Percentiles rank a stretch among this genome's conserved stretches.
Evolutionary conservation across 2,888 invertebrate genomes (phyloP).

Genomic region (Sminthurides aquaticus): DNA sequence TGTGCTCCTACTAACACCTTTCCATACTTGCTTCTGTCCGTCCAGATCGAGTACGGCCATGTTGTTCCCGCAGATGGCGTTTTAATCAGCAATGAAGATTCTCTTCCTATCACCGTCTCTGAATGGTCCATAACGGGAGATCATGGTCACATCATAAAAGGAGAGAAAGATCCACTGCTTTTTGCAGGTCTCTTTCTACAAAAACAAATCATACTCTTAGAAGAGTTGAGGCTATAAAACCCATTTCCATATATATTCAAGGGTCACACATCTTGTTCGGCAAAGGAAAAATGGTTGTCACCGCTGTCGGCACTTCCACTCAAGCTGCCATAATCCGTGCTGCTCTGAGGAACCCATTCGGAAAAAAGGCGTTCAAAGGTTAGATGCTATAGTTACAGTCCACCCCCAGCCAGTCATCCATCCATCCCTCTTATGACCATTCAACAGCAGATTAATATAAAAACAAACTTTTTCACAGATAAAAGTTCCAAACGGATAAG

Average conservation of each 20-base stretch:
- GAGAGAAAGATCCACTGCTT: slow-evolving; percentile 92
- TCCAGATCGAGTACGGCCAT: slow-evolving; percentile 89
- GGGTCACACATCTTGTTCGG: slow-evolving; percentile 99
- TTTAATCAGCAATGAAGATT: slow-evolving; percentile 94
- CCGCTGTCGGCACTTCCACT: slow-evolving; percentile 95
- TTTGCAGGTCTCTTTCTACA: slow-evolving; percentile 79
- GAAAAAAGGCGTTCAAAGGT: slow-evolving; percentile 73
- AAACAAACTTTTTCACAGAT: neutral
- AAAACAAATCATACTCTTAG: neutral
- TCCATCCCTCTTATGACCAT: too few species aligned
- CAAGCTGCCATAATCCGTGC: slow-evolving; percentile 99
- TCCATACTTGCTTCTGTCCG: too few species aligned
- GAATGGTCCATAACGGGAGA: slow-evolving; percentile 98
- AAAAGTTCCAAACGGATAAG: neutral
- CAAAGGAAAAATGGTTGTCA: slow-evolving; percentile 95
- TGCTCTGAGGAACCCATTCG: slow-evolving; percentile 93
- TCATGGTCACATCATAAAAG: slow-evolving; percentile 98
- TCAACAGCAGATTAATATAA: too few species aligned
- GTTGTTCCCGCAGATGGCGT: slow-evolving; percentile 95
- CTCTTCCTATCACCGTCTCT: slow-evolving; percentile 97
- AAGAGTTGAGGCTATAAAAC: too few species aligned
- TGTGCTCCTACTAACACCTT: too few species aligned
- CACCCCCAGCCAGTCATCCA: too few species aligned
- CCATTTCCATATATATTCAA: slow-evolving; percentile 43
- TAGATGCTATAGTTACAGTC: slow-evolving; percentile 61